Percentiles rank a stretch among this genome's conserved stretches.
Conservation (phyloP, 2,888 invertebrate genomes). For the Spodoptera picta region DNA sequence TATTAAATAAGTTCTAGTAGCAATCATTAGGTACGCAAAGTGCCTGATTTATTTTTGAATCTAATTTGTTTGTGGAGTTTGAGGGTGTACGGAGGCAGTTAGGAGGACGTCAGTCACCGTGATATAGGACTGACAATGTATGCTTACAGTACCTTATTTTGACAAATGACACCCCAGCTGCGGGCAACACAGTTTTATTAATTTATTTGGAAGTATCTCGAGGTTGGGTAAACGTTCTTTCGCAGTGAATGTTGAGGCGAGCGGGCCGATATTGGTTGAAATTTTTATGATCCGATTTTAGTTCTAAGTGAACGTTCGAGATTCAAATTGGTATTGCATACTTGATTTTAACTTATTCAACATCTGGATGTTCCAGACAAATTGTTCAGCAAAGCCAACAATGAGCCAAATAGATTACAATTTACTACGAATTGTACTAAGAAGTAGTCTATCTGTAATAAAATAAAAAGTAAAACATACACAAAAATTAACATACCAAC, state of each 20-base stretch:
- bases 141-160: slow-evolving; percentile 3
- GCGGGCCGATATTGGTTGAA: neutral
- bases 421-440: too few relatives aligned
- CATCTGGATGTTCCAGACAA: too few relatives aligned
- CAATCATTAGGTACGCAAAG: too few relatives aligned
- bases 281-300: neutral
- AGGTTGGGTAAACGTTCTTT: neutral
- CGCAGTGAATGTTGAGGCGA: too few relatives aligned
- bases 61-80: neutral
- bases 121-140: slow-evolving; percentile 3
- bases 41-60: neutral
- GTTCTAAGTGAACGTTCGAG: neutral
- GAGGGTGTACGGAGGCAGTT: too few relatives aligned
- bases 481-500: slow-evolving; percentile 1
- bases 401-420: too few relatives aligned
- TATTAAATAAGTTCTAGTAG: too few relatives aligned
- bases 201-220: neutral
- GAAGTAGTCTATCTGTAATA: neutral
- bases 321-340: too few relatives aligned
- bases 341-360: too few relatives aligned
- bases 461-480: neutral
- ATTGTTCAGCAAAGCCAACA: too few relatives aligned
- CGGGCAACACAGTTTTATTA: neutral
- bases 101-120: slow-evolving; percentile 2
- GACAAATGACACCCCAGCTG: slow-evolving; percentile 8